These are phyloP conservation scores for Anolis carolinensis DNA, from an alignment of 2,113 vertebrate genomes.

Conservation along the genomic window DNA sequence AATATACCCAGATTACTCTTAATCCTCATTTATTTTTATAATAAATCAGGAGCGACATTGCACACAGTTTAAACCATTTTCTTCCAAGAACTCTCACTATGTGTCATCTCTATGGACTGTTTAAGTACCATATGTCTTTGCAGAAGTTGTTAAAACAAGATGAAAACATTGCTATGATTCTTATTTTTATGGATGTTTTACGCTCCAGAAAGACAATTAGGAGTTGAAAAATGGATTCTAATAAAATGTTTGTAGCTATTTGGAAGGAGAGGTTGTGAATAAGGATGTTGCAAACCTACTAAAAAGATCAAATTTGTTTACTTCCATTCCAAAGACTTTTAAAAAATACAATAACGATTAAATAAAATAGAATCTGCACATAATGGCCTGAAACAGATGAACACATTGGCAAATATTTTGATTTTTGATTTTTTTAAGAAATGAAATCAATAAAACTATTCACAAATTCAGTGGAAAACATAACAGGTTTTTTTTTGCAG, in stretches of 20 bases:
- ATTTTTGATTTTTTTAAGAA: too few species aligned
- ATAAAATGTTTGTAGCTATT: neutral
- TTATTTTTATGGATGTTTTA: neutral
- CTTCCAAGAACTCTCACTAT: neutral
- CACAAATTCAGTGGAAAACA: too few species aligned
- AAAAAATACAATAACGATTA: too few species aligned
- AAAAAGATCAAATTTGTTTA: neutral
- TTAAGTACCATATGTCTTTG: slow-evolving; percentile 1
- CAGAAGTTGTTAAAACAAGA: neutral
- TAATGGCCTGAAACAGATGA: neutral
- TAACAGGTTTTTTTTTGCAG: too few species aligned
- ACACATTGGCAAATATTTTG: too few species aligned
- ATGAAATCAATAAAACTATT: too few species aligned
- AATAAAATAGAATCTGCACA: too few species aligned
- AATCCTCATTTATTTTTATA: neutral
- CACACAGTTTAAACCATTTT: neutral
- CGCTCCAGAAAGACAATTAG: neutral
- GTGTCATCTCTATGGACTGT: neutral
- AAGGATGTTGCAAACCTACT: neutral
- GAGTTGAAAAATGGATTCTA: neutral
- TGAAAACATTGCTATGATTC: neutral
- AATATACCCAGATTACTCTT: neutral
- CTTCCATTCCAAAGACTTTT: neutral
- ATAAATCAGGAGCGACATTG: neutral
- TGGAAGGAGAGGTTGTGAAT: neutral